Evolutionary conservation across 2,888 invertebrate genomes (phyloP), one percentile per base, ranked within the genome.

Genomic region (Eupsilia transversa): DNA sequence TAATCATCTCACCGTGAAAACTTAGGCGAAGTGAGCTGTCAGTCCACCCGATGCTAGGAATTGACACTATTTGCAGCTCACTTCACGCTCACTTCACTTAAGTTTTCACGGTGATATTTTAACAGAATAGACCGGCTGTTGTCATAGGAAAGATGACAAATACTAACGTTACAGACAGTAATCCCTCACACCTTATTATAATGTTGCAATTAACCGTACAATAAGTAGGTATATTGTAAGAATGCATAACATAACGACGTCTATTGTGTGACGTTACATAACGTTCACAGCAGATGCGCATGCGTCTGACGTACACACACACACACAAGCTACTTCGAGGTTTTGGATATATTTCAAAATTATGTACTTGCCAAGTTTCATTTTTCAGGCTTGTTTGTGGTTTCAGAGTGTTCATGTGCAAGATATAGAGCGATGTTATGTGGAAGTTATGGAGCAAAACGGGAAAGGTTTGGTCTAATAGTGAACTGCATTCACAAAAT

Each of bases 251-350:
- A 74, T 73, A 82, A 84, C 49, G 27, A 4, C 52, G 49, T 65
- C 46, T 66, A 86, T 80, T 86, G 79, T 86, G 49, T 30, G 46
- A 14, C 7, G 41, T 86, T 86, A 86, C 84, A 86, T 86, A 78
- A 86, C 54, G 23, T 69, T 81, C 71, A 81, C 76, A 79, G 69
- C 74, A 67, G 70, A 66, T 76, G 81, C 72, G 71, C 79, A 78
- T 20, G 74, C 72, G 79, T 43, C 33, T 43, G 17, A 23, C 3
- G n/a, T 38, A 12, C 2, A 2, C 10, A 9, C 17, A 35, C 6
- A 12, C 20, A 33, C 38, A 71, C 30, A 54, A 41, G 17, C 41
- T 73, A 23, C 10, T 23, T 49, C 20, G 1, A 46, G 0, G 14
- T 49, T 23, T 23, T 10, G 27, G 20, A 69, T 49, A 64, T 63